A percentile compares a stretch with the other conserved stretches of the same genome.
Evolutionary conservation across 2,797 vertebrate genomes (phyloP).

Genomic region (Neostethus bicornis): DNA sequence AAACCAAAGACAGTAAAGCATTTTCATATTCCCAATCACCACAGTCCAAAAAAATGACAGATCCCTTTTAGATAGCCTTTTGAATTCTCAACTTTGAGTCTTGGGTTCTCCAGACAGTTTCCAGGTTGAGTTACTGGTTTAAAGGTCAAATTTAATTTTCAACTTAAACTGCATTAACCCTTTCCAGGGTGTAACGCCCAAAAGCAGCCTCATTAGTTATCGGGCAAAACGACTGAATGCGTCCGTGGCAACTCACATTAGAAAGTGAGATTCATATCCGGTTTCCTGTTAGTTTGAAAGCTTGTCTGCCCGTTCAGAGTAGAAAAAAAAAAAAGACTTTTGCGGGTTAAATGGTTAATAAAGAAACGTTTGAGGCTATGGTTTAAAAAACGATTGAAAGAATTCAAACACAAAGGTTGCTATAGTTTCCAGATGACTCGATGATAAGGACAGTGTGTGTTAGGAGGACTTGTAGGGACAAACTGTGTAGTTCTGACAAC

Average conservation of each 20-base stretch:
- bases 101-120: constrained; percentile 48
- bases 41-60: constrained; percentile 40
- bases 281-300: no score
- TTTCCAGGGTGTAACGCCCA: no score
- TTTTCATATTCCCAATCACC: constrained; percentile 39
- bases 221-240: no score
- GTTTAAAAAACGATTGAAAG: no score
- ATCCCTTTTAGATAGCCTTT: constrained; percentile 31
- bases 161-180: no score
- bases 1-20: constrained; percentile 37
- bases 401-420: constrained; percentile 68
- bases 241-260: no score
- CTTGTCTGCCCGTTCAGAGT: no score
- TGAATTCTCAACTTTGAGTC: constrained; percentile 30
- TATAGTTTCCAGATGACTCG: constrained; percentile 69
- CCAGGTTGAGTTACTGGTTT: constrained; percentile 36
- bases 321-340: no score
- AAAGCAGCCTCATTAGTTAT: no score
- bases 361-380: no score
- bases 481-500: constrained; percentile 35
- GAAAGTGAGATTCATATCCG: no score
- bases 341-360: no score
- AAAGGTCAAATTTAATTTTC: constrained; percentile 45
- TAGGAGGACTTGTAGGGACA: constrained; percentile 11
- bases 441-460: constrained; percentile 39